Percentiles rank a stretch among this genome's conserved stretches.
Evolutionary conservation across 2,113 vertebrate genomes (phyloP).

Genomic region (Plecotus auritus): DNA sequence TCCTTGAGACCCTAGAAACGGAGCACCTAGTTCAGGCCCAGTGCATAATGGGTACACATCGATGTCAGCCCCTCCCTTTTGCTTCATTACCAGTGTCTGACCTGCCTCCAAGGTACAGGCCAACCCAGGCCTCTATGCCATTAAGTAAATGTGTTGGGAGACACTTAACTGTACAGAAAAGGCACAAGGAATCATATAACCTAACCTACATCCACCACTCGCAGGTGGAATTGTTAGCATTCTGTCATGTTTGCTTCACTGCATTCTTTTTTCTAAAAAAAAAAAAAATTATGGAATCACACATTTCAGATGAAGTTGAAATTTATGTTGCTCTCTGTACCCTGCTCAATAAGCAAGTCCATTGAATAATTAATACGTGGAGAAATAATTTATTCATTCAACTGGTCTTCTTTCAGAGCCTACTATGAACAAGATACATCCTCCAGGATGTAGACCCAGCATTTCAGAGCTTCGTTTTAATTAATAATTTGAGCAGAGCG

Average conservation of each 20-base stretch:
- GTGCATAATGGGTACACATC: fast-evolving
- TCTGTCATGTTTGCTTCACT: not conserved
- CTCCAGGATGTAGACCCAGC: not conserved
- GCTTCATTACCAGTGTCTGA: not conserved
- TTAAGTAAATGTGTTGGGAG: not conserved
- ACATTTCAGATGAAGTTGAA: not conserved
- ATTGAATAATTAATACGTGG: not conserved
- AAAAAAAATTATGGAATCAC: not conserved
- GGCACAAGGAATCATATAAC: fast-evolving
- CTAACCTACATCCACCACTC: not conserved
- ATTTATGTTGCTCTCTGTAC: not conserved
- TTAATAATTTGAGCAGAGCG: fast-evolving
- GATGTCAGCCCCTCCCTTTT: not conserved
- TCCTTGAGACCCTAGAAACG: not conserved
- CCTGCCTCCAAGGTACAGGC: not conserved
- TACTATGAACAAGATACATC: not conserved
- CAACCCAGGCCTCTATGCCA: fast-evolving
- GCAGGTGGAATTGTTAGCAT: not conserved
- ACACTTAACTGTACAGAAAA: not conserved
- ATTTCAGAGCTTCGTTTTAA: not conserved
- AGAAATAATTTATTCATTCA: not conserved
- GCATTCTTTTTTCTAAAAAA: not conserved
- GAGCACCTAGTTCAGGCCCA: not conserved
- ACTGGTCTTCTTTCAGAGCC: not conserved
- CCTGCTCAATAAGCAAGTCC: not conserved